Percentiles rank a stretch among this genome's conserved stretches.
Conservation (phyloP, 2,113 vertebrate species). For the Boleophthalmus pectinirostris region DNA sequence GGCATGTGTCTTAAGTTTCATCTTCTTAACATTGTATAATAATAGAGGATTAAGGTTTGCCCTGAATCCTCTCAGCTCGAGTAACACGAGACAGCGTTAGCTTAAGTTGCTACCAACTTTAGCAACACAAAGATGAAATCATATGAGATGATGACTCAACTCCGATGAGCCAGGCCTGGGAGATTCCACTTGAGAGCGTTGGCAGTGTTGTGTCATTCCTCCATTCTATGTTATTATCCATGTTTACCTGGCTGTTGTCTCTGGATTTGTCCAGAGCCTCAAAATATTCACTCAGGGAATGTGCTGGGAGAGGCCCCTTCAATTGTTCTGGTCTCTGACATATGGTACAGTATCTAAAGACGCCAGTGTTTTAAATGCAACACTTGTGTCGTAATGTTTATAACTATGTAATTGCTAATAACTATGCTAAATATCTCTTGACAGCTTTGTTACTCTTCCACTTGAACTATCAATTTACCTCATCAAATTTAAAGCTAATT, state of each 20-base stretch:
- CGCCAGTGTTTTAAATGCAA: conserved; percentile 7
- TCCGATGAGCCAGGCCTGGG: conserved; percentile 45
- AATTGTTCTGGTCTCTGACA: conserved; percentile 47
- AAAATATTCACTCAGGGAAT: conserved; percentile 40
- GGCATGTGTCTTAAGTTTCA: background rate
- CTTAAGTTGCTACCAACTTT: conserved; percentile 48
- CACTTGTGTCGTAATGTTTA: background rate
- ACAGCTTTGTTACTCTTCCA: background rate
- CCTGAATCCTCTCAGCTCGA: background rate
- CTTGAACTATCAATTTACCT: background rate
- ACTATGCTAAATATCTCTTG: background rate
- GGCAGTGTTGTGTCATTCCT: background rate
- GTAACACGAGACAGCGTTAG: conserved; percentile 50
- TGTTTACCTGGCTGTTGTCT: conserved; percentile 18
- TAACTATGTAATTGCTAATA: background rate
- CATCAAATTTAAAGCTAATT: background rate
- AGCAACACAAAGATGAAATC: conserved; percentile 54
- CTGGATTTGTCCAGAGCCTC: conserved; percentile 36
- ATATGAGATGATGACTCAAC: conserved; percentile 65
- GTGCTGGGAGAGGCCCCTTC: conserved; percentile 50
- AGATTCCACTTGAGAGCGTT: conserved; percentile 29
- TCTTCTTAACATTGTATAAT: background rate
- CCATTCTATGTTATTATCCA: conserved; percentile 3
- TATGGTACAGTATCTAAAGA: conserved; percentile 56
- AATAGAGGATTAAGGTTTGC: background rate